Evolutionary conservation across 2,797 vertebrate genomes (phyloP).

Genomic region (Martes flavigula): DNA sequence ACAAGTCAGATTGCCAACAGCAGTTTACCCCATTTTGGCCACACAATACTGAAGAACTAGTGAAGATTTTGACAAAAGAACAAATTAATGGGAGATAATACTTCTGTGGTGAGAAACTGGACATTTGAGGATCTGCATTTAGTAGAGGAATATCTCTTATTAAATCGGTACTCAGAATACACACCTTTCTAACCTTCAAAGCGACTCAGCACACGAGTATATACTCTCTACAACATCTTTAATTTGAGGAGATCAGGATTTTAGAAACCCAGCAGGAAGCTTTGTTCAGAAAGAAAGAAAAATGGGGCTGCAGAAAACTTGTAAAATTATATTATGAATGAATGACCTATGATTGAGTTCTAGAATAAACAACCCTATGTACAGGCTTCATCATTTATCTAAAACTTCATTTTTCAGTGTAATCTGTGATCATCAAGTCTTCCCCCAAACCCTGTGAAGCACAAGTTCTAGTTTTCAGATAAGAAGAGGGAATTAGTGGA

Average conservation of each 20-base stretch:
- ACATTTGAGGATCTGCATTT: neutral
- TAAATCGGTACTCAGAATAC: neutral
- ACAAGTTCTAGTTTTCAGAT: neutral
- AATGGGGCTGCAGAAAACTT: neutral
- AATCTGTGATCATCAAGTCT: conserved; percentile 31
- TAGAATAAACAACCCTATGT: conserved; percentile 20
- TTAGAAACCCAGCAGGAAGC: neutral
- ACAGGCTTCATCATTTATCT: neutral
- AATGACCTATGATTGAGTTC: neutral
- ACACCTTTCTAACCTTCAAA: neutral
- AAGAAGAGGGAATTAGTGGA: conserved; percentile 15
- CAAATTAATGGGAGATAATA: neutral
- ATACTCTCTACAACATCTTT: neutral
- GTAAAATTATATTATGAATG: neutral
- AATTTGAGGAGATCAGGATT: conserved; percentile 3
- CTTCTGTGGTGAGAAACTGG: neutral
- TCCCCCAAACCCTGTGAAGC: neutral
- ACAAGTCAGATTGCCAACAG: neutral
- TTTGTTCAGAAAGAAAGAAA: neutral
- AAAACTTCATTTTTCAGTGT: conserved; percentile 13
- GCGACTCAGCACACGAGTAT: neutral
- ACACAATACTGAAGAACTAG: neutral
- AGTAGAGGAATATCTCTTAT: neutral
- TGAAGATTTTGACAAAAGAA: neutral
- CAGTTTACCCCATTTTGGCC: neutral